Evolutionary conservation across 2,113 vertebrate genomes (phyloP), one percentile per base, ranked within the genome.

Genomic region (Pantherophis guttatus): DNA sequence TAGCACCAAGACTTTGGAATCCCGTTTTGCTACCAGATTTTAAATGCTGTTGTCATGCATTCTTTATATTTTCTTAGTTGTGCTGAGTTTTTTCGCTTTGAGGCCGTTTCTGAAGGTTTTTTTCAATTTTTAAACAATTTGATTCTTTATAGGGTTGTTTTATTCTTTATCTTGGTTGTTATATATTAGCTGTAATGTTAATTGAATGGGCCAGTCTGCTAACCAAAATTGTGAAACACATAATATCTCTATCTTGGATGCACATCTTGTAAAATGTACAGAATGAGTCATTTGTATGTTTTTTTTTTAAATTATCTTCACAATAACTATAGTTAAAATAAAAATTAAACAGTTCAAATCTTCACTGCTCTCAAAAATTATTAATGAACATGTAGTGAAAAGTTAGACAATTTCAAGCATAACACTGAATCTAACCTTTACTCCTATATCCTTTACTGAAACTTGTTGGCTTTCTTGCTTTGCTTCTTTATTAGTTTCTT

Each of bases 401-500:
- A 94, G 89, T 19, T 52, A 0, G 19, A 50, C 26, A 92, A 3
- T 48, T 17, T 53, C 33, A 33, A 58, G 94, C 5, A 94, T 1
- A 90, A 15, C 15, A 19, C 11, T 90, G 62, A 95, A 39, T 94
- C 97, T 97, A 96, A 99, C 99, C 98, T 99, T 99, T 88, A 99
- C 97, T 62, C 98, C 98, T 33, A 98, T 97, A 94, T 99, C 98
- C 96, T 98, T 99, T 93, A 99, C 98, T 58, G 98, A 97, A 87
- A 98, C 96, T 91, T 98, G 97, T 96, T 98, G 98, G 93, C 97
- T 97, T 96, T 99, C 99, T 17, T 91, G 91, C 95, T 98, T 99
- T 92, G 97, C 62, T 21, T 98, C 99, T 96, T 96, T 98, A 33
- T 97, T 97, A 9, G 95, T 95, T 95, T 98, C 98, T 26, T 99